Conservation (phyloP, 2,113 vertebrate genomes). For the Petrocephalus microphthalmus region DNA sequence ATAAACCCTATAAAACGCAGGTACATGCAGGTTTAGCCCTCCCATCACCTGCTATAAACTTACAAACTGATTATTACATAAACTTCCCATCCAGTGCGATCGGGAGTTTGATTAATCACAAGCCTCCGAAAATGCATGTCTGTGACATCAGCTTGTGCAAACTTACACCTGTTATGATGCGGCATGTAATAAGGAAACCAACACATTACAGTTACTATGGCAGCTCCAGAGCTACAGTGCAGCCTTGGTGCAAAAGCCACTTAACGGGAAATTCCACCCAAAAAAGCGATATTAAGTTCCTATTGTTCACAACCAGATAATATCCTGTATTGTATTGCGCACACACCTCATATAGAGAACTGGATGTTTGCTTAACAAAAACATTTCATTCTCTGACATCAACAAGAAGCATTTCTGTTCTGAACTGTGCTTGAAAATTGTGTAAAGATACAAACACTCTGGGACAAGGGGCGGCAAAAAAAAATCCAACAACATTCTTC, state of each 20-base stretch:
- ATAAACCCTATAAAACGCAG: not conserved
- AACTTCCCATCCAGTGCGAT: not conserved
- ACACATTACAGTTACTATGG: not conserved
- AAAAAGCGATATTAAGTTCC: constrained; percentile 4
- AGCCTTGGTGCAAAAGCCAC: not conserved
- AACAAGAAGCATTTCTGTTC: constrained; percentile 11
- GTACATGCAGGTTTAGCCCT: not conserved
- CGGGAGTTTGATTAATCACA: not conserved
- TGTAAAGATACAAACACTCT: not conserved
- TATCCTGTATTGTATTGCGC: not conserved
- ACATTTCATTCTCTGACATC: not conserved
- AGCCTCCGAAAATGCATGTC: not conserved
- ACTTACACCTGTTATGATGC: not conserved
- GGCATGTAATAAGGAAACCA: not conserved
- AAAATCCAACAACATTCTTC: not conserved
- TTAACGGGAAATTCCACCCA: not conserved
- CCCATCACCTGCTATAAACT: not conserved
- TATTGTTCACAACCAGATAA: not conserved
- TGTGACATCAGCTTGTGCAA: not conserved
- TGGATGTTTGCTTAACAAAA: not conserved
- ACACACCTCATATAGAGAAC: not conserved
- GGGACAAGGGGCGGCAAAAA: not conserved
- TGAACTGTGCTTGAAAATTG: not conserved
- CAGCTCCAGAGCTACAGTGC: not conserved
- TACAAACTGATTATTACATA: not conserved